Base-by-base conservation (phyloP, 2,797 vertebrate genomes). In the Lophius americanus region DNA sequence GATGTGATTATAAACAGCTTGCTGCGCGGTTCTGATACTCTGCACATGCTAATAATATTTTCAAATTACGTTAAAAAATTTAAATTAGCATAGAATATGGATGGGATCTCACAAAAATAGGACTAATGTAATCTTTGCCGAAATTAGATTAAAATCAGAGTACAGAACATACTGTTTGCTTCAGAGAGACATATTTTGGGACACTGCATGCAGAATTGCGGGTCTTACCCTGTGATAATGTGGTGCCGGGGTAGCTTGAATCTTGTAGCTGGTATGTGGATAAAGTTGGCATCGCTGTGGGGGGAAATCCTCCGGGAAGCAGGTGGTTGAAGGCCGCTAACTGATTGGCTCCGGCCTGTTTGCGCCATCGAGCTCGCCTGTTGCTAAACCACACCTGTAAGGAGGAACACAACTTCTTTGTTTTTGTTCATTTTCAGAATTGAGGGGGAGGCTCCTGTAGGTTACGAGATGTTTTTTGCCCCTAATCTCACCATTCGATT, bases 351-450 rank as follows among this genome's bases (percentile, higher is more conserved):
- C 98, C 98, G 0, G 98, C 98, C 85, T 99, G 98, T 81, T 99
- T 99, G 77, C 98, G 96, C 98, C 98, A 99, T 43, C 98, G 92
- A 12, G 98, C 98, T 3, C 98, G 88, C 46, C 98, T 94, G 89
- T 99, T 99, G 83, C 97, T 99, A 91, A 99, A 99, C 97, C 98
- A 98, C 75, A 99, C 98, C 97, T 99, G 79, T 0, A 53, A 32
- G 33, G n/a, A 78, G 7, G 60, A 49, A 53, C 2, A 36, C 11
- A 55, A 32, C 6, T 43, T 57, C 5, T 36, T 58, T 10, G 4
- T 63, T 47, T 44, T 14, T 0, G 5, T 3, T 52, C 0, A 36
- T 42, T 57, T 58, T 58, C 43, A 32, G 44, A 46, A 7, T 0
- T 1, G 37, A 35, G 23, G n/a, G 9, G 4, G 11, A 41, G 13